phyloP scores from a whole-genome alignment of 2,888 invertebrate species.

The Lasioglossum marginatum region DNA sequence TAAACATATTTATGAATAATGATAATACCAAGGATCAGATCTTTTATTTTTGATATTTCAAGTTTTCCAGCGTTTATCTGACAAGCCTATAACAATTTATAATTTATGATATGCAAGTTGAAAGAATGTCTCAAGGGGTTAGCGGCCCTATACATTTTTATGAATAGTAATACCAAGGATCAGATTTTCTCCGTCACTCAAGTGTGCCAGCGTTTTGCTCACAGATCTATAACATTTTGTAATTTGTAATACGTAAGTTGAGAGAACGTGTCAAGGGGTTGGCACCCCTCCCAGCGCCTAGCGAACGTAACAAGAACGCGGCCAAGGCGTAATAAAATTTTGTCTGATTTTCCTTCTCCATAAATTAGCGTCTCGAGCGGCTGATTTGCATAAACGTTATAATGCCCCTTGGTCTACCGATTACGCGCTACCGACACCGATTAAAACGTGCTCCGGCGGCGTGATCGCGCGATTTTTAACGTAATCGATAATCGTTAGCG shows the following conservation, averaged over 20 bases:
- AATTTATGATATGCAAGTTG: not conserved
- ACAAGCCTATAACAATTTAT: not conserved
- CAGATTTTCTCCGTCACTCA: not conserved
- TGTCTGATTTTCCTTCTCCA: not conserved
- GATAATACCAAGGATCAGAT: not conserved
- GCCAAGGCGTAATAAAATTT: conserved; percentile 5
- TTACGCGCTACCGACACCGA: not conserved
- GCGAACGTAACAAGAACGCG: not conserved
- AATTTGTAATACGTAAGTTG: not conserved
- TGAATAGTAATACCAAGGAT: too few species aligned
- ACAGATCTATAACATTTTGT: not conserved
- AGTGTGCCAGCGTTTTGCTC: not conserved
- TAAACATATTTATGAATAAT: too few species aligned
- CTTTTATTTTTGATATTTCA: too few species aligned
- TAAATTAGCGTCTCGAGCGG: conserved; percentile 3
- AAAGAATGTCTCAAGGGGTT: not conserved
- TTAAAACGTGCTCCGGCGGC: not conserved
- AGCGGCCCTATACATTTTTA: too few species aligned
- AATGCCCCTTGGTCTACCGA: not conserved
- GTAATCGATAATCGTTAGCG: conserved; percentile 1
- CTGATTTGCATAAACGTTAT: not conserved
- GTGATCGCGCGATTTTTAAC: not conserved
- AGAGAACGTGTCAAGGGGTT: not conserved
- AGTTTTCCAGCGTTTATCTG: not conserved
- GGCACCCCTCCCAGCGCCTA: not conserved